Evolutionary conservation across 2,888 invertebrate species (phyloP), one percentile per base, ranked within the genome.

Genomic region (Schizotus pectinicornis): DNA sequence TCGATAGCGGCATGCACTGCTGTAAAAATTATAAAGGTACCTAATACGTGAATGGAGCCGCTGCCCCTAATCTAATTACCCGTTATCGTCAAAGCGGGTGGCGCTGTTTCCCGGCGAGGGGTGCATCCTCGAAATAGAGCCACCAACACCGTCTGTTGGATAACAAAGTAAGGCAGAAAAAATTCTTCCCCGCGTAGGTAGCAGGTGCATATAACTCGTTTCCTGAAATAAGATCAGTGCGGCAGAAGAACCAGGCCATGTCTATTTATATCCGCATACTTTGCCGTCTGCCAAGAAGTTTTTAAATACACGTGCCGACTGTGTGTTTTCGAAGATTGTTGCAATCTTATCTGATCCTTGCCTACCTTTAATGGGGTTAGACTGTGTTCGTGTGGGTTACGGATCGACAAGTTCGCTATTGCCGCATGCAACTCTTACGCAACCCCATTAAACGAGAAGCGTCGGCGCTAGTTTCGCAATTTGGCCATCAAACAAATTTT

Each of bases 191-290:
- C 22, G 22, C 22, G 22, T 22, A 22, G 22, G 22, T 22, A 47
- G 58, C 58, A 58, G 58, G 58, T 58, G 58, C 58, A 58, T 51
- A 42, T 35, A 56, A 14, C 59, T 60, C 52, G 64, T 65, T 65
- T 63, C 67, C 63, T 63, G 63, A 67, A 67, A 67, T 67, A 65
- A 61, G 64, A 61, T 56, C 64, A 43, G 59, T 58, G 32, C 47
- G 51, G 37, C 42, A 50, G 43, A 56, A 61, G 58, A 63, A 61
- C 61, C 61, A 63, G 63, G 63, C 58, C 63, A 63, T 50, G 43
- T 63, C 60, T 63, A 60, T 63, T 63, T 63, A 63, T 53, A 59
- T 47, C 54, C 51, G 54, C 63, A 63, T 61, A 63, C 39, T 59
- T 59, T 56, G 47, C 52, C 31, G 61, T 59, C 55, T 63, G 63